phyloP scores from a whole-genome alignment of 2,888 invertebrate species.

The Thera britannica region DNA sequence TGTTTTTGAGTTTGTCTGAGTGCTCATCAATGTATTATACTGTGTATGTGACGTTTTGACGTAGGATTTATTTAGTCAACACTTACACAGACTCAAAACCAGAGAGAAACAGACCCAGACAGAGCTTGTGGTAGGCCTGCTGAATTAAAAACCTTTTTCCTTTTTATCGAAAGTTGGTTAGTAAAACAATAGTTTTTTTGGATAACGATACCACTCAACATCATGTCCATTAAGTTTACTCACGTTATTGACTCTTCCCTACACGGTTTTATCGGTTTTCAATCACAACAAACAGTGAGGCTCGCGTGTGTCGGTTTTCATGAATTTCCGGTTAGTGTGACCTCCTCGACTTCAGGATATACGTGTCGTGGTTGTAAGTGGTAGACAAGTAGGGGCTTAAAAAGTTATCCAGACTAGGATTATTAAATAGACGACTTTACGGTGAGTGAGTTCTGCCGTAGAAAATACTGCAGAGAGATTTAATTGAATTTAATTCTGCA shows the following conservation, averaged over 20 bases:
- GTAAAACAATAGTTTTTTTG: too few relatives aligned
- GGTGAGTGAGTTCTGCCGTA: neutral
- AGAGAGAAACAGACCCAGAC: too few relatives aligned
- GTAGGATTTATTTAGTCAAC: too few relatives aligned
- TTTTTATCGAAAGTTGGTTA: too few relatives aligned
- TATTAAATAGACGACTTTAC: neutral
- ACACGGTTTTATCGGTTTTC: slow-evolving; percentile 36
- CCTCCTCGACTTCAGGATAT: slow-evolving; percentile 28
- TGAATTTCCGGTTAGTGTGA: slow-evolving; percentile 31
- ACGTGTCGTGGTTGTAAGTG: slow-evolving; percentile 17
- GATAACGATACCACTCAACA: neutral
- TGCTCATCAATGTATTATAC: too few relatives aligned
- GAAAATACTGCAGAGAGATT: too few relatives aligned
- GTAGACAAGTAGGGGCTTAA: slow-evolving; percentile 2
- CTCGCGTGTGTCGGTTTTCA: slow-evolving; percentile 35
- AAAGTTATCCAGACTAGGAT: neutral
- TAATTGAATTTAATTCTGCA: too few relatives aligned
- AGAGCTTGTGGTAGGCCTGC: too few relatives aligned
- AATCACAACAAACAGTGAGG: slow-evolving; percentile 30
- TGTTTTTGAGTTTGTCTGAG: too few relatives aligned
- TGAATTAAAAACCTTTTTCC: too few relatives aligned
- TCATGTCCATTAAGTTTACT: slow-evolving; percentile 1
- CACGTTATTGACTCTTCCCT: slow-evolving; percentile 14
- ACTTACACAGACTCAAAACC: too few relatives aligned
- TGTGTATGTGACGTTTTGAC: too few relatives aligned